Base-by-base conservation (phyloP, 2,113 vertebrate species). In the Spea bombifrons region DNA sequence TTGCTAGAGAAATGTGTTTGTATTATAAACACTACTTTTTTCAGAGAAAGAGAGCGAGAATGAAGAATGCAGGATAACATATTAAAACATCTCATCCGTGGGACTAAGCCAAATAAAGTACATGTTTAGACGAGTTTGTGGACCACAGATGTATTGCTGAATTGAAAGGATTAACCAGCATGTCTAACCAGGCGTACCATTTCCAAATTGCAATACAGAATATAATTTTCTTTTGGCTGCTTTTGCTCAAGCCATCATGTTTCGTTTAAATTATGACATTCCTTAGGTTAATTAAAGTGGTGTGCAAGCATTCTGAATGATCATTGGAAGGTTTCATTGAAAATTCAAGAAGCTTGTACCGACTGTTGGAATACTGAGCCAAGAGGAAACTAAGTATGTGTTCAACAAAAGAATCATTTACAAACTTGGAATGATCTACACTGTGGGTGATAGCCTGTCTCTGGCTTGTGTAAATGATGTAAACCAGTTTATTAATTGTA, bases 71-170 rank as follows among this genome's bases (percentile, higher is more conserved):
- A 68, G 55, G 71, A 69, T 66, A 61, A 79, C 55, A 83, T 67
- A 83, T 78, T 84, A 82, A 86, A 87, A 75, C 81, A 84, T 75
- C 43, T 75, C 68, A 78, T 75, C 78, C 84, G 79, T 83, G 81
- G 70, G 66, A 78, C 80, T 71, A 67, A 59, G 76, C 81, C 82
- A 75, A 84, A 49, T 55, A n/a, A 75, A 73, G 84, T 66, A 9
- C 81, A 75, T 85, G 70, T 84, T 74, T 59, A 1, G 12, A 74
- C 74, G 78, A 30, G 82, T 81, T 81, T 82, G 74, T 64, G 0
- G 1, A 47, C 55, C 69, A 76, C 30, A 0, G 5, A 76, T 81
- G 79, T 83, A 59, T 81, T 75, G 80, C 74, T 5, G 45, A 65
- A 81, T 73, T 83, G 71, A 16, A 30, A 61, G 80, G 82, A 81